phyloP scores from a whole-genome alignment of 2,888 invertebrate species.

The Diaperis boleti region DNA sequence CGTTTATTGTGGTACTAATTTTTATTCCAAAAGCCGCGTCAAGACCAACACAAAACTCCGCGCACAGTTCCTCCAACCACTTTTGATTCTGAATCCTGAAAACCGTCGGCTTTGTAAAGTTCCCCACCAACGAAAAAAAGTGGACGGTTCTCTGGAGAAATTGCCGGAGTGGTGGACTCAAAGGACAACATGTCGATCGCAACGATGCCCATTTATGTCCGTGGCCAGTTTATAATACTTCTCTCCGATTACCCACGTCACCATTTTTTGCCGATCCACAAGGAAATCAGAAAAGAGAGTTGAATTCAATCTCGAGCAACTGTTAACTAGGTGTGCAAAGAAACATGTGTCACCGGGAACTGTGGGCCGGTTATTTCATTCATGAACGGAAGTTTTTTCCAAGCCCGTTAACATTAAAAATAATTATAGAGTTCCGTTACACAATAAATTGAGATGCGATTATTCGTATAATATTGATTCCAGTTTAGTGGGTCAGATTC shows the following conservation, averaged over 20 bases:
- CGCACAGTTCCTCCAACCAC: constrained; percentile 15
- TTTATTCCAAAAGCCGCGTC: constrained; percentile 24
- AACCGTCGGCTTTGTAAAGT: constrained; percentile 32
- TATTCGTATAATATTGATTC: too few relatives aligned
- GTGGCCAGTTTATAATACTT: constrained; percentile 29
- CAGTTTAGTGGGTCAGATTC: too few relatives aligned
- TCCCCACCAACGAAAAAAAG: constrained; percentile 30
- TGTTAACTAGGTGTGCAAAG: not conserved
- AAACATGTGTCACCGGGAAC: not conserved
- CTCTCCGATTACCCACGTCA: constrained; percentile 29
- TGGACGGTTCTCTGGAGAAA: constrained; percentile 28
- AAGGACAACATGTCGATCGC: constrained; percentile 37
- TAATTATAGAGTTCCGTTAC: too few relatives aligned
- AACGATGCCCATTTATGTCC: constrained; percentile 38
- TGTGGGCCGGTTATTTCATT: not conserved
- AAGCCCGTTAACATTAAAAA: too few relatives aligned
- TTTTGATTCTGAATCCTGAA: constrained; percentile 31
- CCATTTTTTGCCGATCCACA: constrained; percentile 15
- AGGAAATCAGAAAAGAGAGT: constrained; percentile 28
- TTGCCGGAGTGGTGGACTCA: constrained; percentile 30
- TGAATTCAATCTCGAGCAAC: constrained; percentile 2
- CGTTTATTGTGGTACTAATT: constrained; percentile 21
- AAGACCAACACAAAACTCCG: constrained; percentile 24
- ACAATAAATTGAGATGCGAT: too few relatives aligned
- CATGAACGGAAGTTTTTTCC: too few relatives aligned